Conservation (phyloP, 1,140 invertebrate genomes). For the Cydia splendana region DNA sequence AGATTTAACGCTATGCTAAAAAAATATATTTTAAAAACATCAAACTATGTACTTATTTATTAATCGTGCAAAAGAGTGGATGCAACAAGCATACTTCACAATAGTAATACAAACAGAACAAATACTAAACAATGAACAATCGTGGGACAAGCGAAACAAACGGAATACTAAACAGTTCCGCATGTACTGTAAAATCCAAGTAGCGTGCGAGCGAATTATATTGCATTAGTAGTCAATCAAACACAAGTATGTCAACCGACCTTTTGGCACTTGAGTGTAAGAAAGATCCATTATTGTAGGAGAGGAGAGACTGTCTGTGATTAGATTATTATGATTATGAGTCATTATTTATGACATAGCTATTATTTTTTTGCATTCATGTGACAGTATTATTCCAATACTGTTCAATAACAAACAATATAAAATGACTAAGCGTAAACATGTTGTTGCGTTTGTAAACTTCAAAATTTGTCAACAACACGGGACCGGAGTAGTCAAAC, state of each 20-base stretch:
- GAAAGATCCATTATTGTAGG: background rate
- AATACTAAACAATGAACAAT: conserved; percentile 22
- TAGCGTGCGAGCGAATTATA: conserved; percentile 7
- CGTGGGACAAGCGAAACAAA: conserved; percentile 11
- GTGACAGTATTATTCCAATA: too few relatives aligned
- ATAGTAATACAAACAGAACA: background rate
- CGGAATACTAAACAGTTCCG: conserved; percentile 4
- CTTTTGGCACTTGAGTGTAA: background rate
- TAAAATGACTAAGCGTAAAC: too few relatives aligned
- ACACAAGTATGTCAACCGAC: background rate
- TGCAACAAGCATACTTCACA: background rate
- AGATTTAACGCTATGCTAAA: background rate
- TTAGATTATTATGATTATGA: background rate
- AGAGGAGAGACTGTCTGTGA: too few relatives aligned
- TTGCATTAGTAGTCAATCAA: conserved; percentile 3
- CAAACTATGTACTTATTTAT: background rate
- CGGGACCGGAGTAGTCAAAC: too few relatives aligned
- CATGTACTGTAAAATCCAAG: conserved; percentile 21
- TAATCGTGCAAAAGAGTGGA: background rate
- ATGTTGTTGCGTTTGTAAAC: too few relatives aligned
- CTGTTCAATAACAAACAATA: too few relatives aligned
- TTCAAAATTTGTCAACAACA: too few relatives aligned
- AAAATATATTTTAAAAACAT: background rate
- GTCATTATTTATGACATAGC: too few relatives aligned
- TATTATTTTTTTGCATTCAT: background rate